Evolutionary conservation across 2,797 vertebrate species (phyloP).

Genomic region (Avahi laniger): DNA sequence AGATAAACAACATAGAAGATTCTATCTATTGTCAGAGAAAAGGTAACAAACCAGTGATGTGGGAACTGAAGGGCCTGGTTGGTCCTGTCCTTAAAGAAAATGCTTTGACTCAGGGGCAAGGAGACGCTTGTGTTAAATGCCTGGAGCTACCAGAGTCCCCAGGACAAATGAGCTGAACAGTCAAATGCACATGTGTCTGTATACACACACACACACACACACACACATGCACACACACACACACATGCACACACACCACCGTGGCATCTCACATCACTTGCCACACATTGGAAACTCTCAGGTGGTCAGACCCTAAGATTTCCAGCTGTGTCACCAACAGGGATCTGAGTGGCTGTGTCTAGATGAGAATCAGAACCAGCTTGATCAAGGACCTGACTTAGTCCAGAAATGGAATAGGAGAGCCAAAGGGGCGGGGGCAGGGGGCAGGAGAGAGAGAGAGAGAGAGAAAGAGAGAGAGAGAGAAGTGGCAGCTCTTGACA

Average conservation of each 20-base stretch:
- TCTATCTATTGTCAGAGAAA: background rate
- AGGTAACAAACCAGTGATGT: background rate
- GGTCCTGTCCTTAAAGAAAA: background rate
- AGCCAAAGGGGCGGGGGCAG: background rate
- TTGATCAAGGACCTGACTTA: background rate
- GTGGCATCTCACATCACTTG: background rate
- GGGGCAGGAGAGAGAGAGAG: too few relatives aligned
- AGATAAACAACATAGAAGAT: background rate
- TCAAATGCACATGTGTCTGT: background rate
- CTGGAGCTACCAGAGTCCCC: background rate
- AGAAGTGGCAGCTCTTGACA: background rate
- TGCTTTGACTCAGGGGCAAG: background rate
- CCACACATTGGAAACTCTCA: background rate
- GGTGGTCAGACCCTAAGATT: background rate
- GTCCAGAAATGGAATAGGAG: background rate
- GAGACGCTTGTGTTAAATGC: background rate
- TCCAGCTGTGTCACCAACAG: background rate
- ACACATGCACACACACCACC: too few relatives aligned
- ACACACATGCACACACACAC: background rate
- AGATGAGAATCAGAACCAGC: background rate
- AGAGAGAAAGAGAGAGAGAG: background rate
- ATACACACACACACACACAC: too few relatives aligned
- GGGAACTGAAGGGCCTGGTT: too few relatives aligned
- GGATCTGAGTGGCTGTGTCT: background rate
- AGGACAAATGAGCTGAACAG: background rate